Base-by-base conservation (phyloP, 2,113 vertebrate genomes). In the Zapornia atra region DNA sequence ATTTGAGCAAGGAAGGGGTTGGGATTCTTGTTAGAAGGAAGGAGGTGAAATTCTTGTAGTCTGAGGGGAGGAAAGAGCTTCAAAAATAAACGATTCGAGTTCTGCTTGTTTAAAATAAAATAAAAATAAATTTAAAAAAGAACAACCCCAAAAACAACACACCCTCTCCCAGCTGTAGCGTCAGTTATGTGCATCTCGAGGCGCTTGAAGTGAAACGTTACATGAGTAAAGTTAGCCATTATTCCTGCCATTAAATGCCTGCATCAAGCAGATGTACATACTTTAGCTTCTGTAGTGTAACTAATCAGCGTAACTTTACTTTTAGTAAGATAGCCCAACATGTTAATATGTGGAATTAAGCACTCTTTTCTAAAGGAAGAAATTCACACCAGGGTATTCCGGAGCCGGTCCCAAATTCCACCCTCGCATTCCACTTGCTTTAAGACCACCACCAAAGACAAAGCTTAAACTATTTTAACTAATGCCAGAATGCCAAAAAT, bases 291-390 rank as follows among this genome's bases (percentile, higher is more conserved):
- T 97, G 90, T 92, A 64, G 95, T 97, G 97, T 94, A 97, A 97
- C 96, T 98, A 97, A 98, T 98, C 93, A 80, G 94, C 96, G 91
- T 97, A 97, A 97, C 97, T 96, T 90, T 88, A 94, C 97, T 98
- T 97, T 75, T 69, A 93, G 90, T 93, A 95, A 97, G 88, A 90
- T 95, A 96, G 90, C 69, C 90, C 96, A 94, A 96, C 91, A 95
- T 96, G 97, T 96, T 98, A 97, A 97, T 94, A 97, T 91, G 96
- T 96, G 89, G 97, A 97, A 97, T 97, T 96, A 97, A 96, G 70
- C 72, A 53, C 95, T 88, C 87, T 95, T 88, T 95, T 97, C 94
- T 95, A 95, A 97, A 96, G 95, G 87, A 94, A 95, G 96, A 96
- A 97, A 96, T 82, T 96, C 96, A 93, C 95, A 96, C 96, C 84